phyloP scores from a whole-genome alignment of 2,888 invertebrate species.

The Uloborus plumipes region DNA sequence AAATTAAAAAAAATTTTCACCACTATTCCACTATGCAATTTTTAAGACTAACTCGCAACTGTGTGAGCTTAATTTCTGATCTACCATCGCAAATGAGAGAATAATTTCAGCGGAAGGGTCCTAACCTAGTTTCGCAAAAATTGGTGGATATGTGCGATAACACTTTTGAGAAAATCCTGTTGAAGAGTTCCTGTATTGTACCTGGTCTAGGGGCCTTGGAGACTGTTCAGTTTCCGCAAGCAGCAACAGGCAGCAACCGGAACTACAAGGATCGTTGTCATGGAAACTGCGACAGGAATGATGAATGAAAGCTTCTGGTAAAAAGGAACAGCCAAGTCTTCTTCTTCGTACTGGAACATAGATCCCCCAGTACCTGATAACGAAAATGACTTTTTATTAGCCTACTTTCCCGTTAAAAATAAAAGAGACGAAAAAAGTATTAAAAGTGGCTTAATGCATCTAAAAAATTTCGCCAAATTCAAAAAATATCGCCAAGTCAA shows the following conservation, averaged over 20 bases:
- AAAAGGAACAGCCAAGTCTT: slow-evolving; percentile 52
- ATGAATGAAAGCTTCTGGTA: slow-evolving; percentile 60
- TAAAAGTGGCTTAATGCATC: too few species aligned
- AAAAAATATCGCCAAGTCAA: too few species aligned
- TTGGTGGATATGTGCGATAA: neutral
- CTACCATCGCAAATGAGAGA: too few species aligned
- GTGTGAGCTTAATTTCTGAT: too few species aligned
- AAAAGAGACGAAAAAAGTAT: too few species aligned
- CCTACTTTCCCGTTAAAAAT: too few species aligned
- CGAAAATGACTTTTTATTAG: too few species aligned
- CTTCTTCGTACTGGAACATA: slow-evolving; percentile 59
- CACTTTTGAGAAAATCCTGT: neutral
- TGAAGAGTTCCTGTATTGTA: neutral
- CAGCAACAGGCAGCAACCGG: slow-evolving; percentile 61
- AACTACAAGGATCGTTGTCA: slow-evolving; percentile 55
- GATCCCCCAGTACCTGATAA: slow-evolving; percentile 44
- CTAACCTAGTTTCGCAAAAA: neutral
- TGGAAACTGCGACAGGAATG: slow-evolving; percentile 60
- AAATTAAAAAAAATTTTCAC: too few species aligned
- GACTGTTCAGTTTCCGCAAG: slow-evolving; percentile 51
- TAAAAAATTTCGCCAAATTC: too few species aligned
- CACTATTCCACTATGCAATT: too few species aligned
- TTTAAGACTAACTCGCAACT: too few species aligned
- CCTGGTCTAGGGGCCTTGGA: slow-evolving; percentile 46
- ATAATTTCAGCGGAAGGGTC: neutral